Evolutionary conservation across 2,113 vertebrate species (phyloP).

Genomic region (Pseudorasbora parva): DNA sequence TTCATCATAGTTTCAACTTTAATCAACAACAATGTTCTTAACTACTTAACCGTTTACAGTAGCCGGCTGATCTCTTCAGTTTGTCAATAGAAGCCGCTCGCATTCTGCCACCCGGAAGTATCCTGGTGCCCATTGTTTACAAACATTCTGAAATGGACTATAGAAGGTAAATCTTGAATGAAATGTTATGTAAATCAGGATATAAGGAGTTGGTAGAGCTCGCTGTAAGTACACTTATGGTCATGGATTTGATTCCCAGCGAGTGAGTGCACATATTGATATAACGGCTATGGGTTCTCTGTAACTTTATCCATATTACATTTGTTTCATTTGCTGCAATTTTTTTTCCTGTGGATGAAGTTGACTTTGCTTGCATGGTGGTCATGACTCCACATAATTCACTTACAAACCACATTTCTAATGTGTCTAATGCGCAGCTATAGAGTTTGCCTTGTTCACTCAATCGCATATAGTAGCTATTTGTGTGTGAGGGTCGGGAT

Average conservation of each 20-base stretch:
- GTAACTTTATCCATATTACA: background rate
- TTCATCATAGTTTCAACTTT: no score
- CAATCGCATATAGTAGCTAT: background rate
- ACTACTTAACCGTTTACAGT: no score
- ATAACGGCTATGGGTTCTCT: background rate
- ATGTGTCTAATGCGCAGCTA: background rate
- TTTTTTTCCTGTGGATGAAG: background rate
- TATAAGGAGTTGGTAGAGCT: background rate
- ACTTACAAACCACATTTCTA: background rate
- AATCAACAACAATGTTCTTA: no score
- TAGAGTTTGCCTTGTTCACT: background rate
- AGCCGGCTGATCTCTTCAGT: no score
- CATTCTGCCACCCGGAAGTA: no score
- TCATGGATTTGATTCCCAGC: background rate
- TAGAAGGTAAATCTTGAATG: background rate
- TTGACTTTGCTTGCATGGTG: background rate
- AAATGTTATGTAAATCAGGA: background rate
- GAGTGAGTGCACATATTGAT: background rate
- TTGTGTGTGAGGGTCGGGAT: background rate
- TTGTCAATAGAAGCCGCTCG: no score
- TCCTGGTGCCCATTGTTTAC: no score
- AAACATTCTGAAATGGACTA: no score
- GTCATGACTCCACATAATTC: background rate
- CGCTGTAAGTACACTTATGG: background rate
- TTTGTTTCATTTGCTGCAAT: background rate